A percentile compares a stretch with the other conserved stretches of the same genome.
phyloP scores from a whole-genome alignment of 2,113 vertebrate genomes.

The Cavia porcellus region DNA sequence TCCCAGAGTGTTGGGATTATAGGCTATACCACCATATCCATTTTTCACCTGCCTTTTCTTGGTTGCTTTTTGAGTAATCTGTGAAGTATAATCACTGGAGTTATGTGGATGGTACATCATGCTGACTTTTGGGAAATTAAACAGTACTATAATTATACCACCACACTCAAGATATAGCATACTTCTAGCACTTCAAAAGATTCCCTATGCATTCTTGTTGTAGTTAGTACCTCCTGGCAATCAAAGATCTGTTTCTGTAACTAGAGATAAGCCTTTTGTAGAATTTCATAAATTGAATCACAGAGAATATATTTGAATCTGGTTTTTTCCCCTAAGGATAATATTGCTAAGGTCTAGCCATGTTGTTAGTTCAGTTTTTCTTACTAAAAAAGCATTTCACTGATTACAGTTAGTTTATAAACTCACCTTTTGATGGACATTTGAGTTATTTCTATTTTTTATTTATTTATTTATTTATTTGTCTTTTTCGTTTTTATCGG shows the following conservation, averaged over 20 bases:
- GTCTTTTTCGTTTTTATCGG: too few relatives aligned
- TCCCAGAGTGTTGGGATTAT: background rate
- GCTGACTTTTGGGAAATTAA: background rate
- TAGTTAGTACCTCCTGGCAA: background rate
- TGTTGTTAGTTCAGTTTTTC: background rate
- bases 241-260: background rate
- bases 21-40: background rate
- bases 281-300: background rate
- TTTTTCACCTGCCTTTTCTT: slow-evolving; percentile 84
- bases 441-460: background rate
- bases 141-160: accelerated
- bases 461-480: background rate
- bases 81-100: accelerated
- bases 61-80: accelerated
- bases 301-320: accelerated
- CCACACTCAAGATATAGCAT: background rate
- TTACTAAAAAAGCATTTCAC: background rate
- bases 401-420: background rate
- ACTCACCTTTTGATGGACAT: background rate
- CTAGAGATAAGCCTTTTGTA: background rate
- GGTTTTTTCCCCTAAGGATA: background rate
- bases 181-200: background rate
- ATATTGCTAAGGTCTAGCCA: accelerated
- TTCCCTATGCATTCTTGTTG: accelerated
- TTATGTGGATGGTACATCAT: accelerated